Conservation (phyloP, 35 echinoderm and acorn worm genomes). For the Holothuria glaberrima region DNA sequence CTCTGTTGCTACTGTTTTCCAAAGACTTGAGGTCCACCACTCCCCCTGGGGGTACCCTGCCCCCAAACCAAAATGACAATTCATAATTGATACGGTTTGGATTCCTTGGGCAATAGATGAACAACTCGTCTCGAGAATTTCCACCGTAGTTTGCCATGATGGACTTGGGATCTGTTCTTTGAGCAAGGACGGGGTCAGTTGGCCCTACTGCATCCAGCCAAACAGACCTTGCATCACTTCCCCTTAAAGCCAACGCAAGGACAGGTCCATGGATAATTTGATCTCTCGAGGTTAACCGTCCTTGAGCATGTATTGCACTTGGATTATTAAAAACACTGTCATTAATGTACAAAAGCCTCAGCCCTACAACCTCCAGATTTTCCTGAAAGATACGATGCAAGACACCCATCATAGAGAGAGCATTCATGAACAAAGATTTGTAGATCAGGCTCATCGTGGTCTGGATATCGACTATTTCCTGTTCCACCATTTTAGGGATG, state of each 20-base stretch:
- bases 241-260: constrained; percentile 76
- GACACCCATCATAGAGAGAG: constrained; percentile 67
- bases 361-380: constrained; percentile 72
- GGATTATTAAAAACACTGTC: constrained; percentile 51
- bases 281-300: neutral
- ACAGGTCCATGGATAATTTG: constrained; percentile 45
- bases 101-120: constrained; percentile 85
- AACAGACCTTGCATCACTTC: constrained; percentile 66
- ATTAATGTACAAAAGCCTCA: constrained; percentile 77
- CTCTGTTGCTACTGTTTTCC: neutral
- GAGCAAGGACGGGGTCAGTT: constrained; percentile 83
- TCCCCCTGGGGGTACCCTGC: constrained; percentile 73
- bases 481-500: constrained; percentile 47
- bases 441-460: constrained; percentile 90
- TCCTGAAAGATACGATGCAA: constrained; percentile 81
- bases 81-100: constrained; percentile 86
- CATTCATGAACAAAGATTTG: constrained; percentile 68
- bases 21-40: constrained; percentile 58
- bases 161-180: constrained; percentile 88
- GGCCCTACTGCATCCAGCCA: constrained; percentile 90
- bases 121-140: constrained; percentile 67
- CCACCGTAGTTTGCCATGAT: constrained; percentile 86
- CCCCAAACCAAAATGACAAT: constrained; percentile 90
- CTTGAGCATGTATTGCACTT: constrained; percentile 38
- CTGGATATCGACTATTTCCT: constrained; percentile 73